Evolutionary conservation across 2,888 invertebrate species (phyloP).

Genomic region (Acanthosepion esculentum): DNA sequence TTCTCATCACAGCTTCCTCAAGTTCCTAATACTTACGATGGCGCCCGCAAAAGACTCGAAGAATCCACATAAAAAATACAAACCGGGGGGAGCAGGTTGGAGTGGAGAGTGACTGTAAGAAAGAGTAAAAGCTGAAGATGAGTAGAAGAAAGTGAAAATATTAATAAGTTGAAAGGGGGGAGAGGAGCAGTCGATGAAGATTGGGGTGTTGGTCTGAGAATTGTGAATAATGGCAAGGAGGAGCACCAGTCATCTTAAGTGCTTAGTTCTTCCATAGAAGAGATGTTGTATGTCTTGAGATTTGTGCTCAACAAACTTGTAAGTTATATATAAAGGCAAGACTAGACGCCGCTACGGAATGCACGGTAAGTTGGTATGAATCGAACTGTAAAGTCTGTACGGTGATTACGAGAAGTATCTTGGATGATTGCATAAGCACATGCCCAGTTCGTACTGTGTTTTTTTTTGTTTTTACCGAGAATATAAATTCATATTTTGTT

Average conservation of each 20-base stretch:
- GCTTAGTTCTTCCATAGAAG: background rate
- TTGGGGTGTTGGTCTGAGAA: background rate
- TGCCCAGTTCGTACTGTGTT: no score
- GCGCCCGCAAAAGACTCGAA: slow-evolving; percentile 33
- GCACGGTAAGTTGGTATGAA: background rate
- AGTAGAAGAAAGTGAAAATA: background rate
- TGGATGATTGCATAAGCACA: no score
- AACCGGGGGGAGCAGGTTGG: background rate
- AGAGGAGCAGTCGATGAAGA: background rate
- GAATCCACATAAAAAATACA: background rate
- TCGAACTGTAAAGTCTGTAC: background rate
- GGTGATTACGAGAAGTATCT: no score
- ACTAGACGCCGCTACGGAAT: background rate
- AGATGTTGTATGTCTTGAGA: background rate
- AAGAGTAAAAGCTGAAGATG: background rate
- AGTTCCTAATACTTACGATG: background rate
- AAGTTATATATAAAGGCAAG: background rate
- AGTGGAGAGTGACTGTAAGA: background rate
- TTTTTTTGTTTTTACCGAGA: no score
- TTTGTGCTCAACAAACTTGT: background rate
- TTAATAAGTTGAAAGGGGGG: background rate
- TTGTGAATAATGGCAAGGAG: no score
- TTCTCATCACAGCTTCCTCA: background rate
- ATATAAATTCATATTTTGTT: no score
- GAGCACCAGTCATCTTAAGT: background rate